Percentiles rank a stretch among this genome's conserved stretches.
Evolutionary conservation across 2,113 vertebrate species (phyloP).

Genomic region (Tragelaphus scriptus): DNA sequence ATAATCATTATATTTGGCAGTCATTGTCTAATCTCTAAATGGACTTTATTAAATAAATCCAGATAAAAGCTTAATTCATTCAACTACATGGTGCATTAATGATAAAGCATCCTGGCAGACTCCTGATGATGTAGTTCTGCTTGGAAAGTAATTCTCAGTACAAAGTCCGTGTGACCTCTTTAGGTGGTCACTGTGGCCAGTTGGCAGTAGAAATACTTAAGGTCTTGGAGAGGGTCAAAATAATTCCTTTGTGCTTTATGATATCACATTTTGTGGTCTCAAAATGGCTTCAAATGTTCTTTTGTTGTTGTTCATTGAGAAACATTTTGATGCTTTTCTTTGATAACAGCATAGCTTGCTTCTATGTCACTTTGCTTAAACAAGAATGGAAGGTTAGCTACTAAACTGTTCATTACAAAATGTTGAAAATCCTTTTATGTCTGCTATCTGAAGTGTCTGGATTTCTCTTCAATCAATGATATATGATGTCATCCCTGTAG

Average conservation of each 20-base stretch:
- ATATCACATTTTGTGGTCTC: background rate
- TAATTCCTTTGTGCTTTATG: background rate
- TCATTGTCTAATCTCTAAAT: constrained; percentile 55
- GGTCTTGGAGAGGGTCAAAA: background rate
- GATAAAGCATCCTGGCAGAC: constrained; percentile 25
- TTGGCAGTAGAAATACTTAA: background rate
- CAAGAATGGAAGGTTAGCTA: background rate
- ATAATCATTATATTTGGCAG: constrained; percentile 31
- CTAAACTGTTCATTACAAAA: background rate
- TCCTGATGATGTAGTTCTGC: background rate
- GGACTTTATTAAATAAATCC: constrained; percentile 49
- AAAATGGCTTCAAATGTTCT: background rate
- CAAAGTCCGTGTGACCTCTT: background rate
- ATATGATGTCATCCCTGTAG: background rate
- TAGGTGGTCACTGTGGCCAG: background rate
- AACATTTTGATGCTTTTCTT: background rate
- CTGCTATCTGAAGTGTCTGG: background rate
- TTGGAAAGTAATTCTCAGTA: background rate
- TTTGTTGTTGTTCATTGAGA: background rate
- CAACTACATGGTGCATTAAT: background rate
- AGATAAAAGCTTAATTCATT: constrained; percentile 38
- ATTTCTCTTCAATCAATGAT: background rate
- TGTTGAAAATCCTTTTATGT: background rate
- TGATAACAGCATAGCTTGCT: background rate
- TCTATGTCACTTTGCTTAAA: background rate